These are phyloP conservation scores for Zygogramma bicolorata DNA, from an alignment of 2,888 invertebrate genomes.

Conservation along the genomic window DNA sequence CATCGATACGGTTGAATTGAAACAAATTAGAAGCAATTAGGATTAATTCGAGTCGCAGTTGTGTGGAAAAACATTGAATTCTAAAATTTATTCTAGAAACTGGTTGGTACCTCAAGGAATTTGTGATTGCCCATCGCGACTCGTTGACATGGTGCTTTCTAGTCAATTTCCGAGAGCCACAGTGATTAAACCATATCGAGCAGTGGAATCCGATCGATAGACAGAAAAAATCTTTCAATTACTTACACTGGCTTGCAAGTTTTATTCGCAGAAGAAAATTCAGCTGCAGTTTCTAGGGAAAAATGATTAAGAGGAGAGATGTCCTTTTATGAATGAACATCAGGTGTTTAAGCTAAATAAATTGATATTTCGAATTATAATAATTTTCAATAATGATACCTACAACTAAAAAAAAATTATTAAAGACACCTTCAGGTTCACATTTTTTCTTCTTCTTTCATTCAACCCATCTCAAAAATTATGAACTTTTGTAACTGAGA, in stretches of 20 bases:
- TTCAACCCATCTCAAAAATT: too few relatives aligned
- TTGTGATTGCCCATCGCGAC: not conserved
- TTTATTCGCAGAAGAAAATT: not conserved
- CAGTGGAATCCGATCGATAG: not conserved
- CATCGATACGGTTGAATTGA: not conserved
- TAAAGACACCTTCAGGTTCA: too few relatives aligned
- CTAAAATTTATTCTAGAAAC: not conserved
- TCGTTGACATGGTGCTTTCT: not conserved
- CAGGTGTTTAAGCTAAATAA: too few relatives aligned
- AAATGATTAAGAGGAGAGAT: not conserved
- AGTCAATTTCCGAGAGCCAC: not conserved
- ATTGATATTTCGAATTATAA: too few relatives aligned
- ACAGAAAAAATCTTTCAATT: not conserved
- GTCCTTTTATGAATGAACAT: not conserved
- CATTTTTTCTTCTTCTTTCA: too few relatives aligned
- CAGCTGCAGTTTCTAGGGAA: not conserved
- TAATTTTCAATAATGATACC: too few relatives aligned
- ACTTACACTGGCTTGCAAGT: not conserved
- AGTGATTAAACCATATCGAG: constrained; percentile 1
- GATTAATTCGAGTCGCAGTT: not conserved
- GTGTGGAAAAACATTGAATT: not conserved
- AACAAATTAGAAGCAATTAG: not conserved
- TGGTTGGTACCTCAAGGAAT: not conserved
- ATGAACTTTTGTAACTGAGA: too few relatives aligned
- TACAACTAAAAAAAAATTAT: too few relatives aligned